Evolutionary conservation across 2,888 invertebrate species (phyloP).

Genomic region (Drosophila histrio): DNA sequence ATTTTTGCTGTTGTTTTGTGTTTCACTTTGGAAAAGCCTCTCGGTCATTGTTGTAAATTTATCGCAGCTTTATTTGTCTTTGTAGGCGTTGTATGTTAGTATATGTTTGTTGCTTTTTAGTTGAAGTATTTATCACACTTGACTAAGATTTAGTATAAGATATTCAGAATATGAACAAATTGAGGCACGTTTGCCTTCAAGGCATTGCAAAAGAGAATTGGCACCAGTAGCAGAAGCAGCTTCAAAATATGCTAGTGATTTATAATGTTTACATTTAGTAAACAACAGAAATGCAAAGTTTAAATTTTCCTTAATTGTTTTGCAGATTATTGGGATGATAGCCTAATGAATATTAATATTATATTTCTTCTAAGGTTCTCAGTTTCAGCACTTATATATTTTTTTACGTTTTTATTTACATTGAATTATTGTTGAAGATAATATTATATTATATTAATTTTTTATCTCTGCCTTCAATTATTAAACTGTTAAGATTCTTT

Average conservation of each 20-base stretch:
- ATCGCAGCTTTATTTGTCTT: constrained; percentile 66
- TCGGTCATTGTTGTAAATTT: constrained; percentile 60
- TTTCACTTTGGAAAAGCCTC: constrained; percentile 13
- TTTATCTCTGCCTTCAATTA: neutral
- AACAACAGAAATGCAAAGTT: neutral
- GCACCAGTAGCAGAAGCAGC: neutral
- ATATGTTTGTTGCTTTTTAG: constrained; percentile 42
- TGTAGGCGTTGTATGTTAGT: constrained; percentile 64
- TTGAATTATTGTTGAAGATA: neutral
- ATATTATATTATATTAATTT: neutral
- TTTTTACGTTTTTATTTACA: neutral
- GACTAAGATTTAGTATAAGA: constrained; percentile 42
- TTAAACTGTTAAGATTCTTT: neutral
- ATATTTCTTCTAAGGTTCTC: neutral
- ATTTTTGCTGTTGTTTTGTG: constrained; percentile 11
- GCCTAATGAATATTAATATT: neutral
- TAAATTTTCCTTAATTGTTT: neutral
- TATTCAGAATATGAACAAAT: constrained; percentile 8
- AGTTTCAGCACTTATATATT: too few species aligned
- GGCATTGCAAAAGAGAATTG: neutral
- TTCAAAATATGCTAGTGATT: constrained; percentile 4
- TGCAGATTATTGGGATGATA: constrained; percentile 6
- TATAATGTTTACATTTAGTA: constrained; percentile 28
- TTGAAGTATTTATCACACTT: constrained; percentile 51
- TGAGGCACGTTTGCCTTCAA: constrained; percentile 21